Conservation (phyloP, 2,113 vertebrate species). For the Elachura formosa region DNA sequence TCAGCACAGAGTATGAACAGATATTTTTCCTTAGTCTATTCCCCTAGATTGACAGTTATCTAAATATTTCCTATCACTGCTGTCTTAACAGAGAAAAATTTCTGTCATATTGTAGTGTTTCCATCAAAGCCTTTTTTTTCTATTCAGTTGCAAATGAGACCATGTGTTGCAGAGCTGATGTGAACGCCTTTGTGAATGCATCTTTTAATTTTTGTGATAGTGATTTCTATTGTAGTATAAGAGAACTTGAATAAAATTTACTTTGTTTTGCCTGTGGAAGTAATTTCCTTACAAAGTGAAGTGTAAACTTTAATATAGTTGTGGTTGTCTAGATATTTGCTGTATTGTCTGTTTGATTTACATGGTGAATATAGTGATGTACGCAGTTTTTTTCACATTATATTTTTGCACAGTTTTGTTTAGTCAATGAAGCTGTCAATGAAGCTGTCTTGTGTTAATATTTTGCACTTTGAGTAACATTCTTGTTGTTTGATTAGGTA, state of each 20-base stretch:
- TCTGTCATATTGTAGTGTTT: not conserved
- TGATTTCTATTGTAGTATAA: not conserved
- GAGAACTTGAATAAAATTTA: not conserved
- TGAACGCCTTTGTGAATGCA: not conserved
- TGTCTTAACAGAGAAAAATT: not conserved
- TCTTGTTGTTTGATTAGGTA: not conserved
- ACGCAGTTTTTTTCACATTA: accelerated
- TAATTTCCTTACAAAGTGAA: not conserved
- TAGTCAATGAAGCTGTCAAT: not conserved
- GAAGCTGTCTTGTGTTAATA: not conserved
- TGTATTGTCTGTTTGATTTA: not conserved
- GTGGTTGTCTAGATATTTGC: not conserved
- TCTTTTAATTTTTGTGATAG: not conserved
- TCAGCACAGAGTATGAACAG: not conserved
- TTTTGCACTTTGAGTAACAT: not conserved
- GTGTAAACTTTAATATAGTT: not conserved
- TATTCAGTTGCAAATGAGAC: not conserved
- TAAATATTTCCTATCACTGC: not conserved
- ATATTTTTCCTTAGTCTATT: not conserved
- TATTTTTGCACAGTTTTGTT: not conserved
- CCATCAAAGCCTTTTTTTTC: not conserved
- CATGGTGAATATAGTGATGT: accelerated
- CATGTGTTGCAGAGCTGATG: not conserved
- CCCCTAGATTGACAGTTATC: not conserved
- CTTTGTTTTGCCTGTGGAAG: not conserved